Conservation (phyloP, 2,797 vertebrate genomes). For the Heteromormyrus szaboi region DNA sequence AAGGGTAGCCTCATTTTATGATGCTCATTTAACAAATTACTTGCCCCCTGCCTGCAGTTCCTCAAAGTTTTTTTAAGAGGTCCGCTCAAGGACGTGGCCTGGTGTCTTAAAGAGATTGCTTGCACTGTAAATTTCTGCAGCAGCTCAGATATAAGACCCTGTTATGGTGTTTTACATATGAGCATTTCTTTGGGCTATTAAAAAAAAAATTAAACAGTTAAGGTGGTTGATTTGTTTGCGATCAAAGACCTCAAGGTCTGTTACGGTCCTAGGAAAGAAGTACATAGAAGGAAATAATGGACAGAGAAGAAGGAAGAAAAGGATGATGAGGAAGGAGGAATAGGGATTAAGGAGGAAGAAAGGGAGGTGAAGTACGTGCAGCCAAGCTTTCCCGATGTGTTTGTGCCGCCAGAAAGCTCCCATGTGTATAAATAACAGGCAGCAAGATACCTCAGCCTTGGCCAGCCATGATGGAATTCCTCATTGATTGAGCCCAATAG, state of each 20-base stretch:
- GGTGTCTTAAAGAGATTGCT: not conserved
- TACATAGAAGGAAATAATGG: not conserved
- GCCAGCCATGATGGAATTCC: constrained; percentile 58
- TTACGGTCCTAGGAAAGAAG: not conserved
- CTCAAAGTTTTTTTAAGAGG: constrained; percentile 14
- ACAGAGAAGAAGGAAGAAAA: not conserved
- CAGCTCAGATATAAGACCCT: not conserved
- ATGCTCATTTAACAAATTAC: constrained; percentile 22
- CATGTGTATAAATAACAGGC: constrained; percentile 45
- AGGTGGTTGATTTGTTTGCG: not conserved
- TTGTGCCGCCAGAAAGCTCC: not conserved
- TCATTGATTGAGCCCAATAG: constrained; percentile 61
- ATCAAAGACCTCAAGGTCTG: not conserved
- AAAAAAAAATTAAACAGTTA: not conserved
- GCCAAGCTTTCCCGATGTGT: not conserved
- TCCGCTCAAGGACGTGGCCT: not conserved
- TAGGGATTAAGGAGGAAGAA: not conserved
- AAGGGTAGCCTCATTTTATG: constrained; percentile 12
- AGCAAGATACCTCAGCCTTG: constrained; percentile 57
- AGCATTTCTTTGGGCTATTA: not conserved
- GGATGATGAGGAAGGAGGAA: not conserved
- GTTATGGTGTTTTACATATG: not conserved
- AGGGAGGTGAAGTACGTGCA: not conserved
- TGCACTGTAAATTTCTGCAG: not conserved
- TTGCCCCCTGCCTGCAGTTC: constrained; percentile 11